Evolutionary conservation across 2,113 vertebrate genomes (phyloP).

Genomic region (Meriones unguiculatus): DNA sequence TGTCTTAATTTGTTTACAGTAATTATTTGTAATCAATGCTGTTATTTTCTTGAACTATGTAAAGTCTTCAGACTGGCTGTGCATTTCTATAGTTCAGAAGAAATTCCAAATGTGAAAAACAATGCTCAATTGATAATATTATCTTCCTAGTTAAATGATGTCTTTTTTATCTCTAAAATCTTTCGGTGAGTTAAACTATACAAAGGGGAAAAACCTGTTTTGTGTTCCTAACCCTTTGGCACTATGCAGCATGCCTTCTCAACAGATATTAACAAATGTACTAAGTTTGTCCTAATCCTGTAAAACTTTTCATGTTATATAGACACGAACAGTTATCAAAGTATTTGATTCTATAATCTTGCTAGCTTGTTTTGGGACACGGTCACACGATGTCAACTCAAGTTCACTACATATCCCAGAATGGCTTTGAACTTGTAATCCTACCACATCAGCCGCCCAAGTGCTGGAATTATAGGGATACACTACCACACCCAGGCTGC

Average conservation of each 20-base stretch:
- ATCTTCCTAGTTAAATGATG: neutral
- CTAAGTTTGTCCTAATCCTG: neutral
- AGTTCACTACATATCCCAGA: neutral
- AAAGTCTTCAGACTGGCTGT: slow-evolving; percentile 32
- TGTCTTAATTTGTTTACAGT: neutral
- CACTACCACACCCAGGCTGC: neutral
- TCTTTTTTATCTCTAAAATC: slow-evolving; percentile 8
- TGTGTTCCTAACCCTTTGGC: neutral
- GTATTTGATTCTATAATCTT: slow-evolving; percentile 1
- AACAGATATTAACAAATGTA: neutral
- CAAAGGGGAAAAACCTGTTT: neutral
- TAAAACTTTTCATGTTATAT: neutral
- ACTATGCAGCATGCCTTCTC: neutral
- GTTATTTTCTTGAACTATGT: slow-evolving; percentile 29
- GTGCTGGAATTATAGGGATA: neutral
- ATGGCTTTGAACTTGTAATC: neutral
- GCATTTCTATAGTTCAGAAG: neutral
- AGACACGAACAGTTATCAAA: neutral
- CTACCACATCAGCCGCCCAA: neutral
- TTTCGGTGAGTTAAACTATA: slow-evolving; percentile 12
- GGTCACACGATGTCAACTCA: neutral
- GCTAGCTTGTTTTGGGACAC: neutral
- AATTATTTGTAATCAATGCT: slow-evolving; percentile 31
- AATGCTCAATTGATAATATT: neutral
- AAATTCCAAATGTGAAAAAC: slow-evolving; percentile 50